Evolutionary conservation across 2,797 vertebrate species (phyloP), one percentile per base, ranked within the genome.

Genomic region (Enteromius mattozi): DNA sequence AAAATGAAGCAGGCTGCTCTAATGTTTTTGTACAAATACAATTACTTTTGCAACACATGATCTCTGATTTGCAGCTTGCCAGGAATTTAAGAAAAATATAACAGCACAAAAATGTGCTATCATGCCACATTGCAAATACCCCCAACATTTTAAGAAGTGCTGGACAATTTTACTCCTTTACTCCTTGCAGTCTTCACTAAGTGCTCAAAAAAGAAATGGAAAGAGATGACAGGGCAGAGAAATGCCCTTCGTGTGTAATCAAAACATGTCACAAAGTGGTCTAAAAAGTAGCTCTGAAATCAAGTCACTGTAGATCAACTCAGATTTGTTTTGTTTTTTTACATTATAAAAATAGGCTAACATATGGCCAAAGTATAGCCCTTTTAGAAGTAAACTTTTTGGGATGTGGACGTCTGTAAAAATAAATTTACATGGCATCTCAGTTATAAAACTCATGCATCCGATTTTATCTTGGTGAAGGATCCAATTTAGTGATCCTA

Each of bases 141-240:
- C 61, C 61, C 12, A 56, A 56, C 8, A 56, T 69, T 51, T 30
- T 37, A 56, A 80, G 10, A 9, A 70, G 33, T 54, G 65, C 3
- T 33, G 12, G 33, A 2, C 65, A 2, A 76, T 27, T 42, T 30
- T 7, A 27, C 76, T 71, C 27, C 2, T 65, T 54, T 7, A 27
- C 76, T 71, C 21, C 2, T 65, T 54, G 66, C 16, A 24, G 10
- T 54, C 27, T 17, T 13, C 14, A 68, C 19, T 78, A 19, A 78
- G 78, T 54, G 42, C 33, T 35, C 49, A 80, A 42, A 40, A 47
- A 19, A 78, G 17, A 65, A 65, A 68, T 21, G 17, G 7, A 78
- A 19, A 71, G 54, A 76, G 33, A 70, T 85, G 86, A 86, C 74
- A 86, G 68, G 79, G 13, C 66, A 71, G 13, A 59, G 35, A 56